Evolutionary conservation across 2,797 vertebrate species (phyloP).

Genomic region (Pipistrellus pipistrellus): DNA sequence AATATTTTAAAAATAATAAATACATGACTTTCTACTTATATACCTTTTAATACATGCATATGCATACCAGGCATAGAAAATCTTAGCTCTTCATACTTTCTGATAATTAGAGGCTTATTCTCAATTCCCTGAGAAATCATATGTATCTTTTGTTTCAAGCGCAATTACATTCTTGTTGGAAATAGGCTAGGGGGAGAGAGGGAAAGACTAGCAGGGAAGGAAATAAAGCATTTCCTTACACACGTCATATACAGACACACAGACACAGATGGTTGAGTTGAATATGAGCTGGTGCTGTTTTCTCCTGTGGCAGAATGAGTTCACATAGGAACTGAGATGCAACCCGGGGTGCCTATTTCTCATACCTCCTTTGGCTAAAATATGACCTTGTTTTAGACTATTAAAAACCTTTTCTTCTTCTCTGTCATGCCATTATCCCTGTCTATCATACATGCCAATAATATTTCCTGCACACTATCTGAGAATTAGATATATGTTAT

Average conservation of each 20-base stretch:
- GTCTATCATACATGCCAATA: not conserved
- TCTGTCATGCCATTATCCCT: not conserved
- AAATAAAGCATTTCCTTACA: not conserved
- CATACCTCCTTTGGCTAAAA: not conserved
- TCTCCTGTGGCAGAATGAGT: not conserved
- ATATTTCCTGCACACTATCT: not conserved
- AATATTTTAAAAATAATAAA: too few species aligned
- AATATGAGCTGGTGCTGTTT: not conserved
- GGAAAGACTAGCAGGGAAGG: not conserved
- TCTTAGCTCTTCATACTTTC: conserved; percentile 6
- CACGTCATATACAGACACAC: not conserved
- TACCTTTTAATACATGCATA: not conserved
- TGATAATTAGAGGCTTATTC: conserved; percentile 7
- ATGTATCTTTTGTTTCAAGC: not conserved
- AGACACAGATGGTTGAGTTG: not conserved
- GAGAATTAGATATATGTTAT: not conserved
- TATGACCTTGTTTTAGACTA: conserved; percentile 9
- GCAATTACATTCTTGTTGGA: not conserved
- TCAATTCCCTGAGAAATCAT: not conserved
- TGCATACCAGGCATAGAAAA: not conserved
- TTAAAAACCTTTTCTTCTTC: not conserved
- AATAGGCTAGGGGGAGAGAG: not conserved
- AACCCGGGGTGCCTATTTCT: not conserved
- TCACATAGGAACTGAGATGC: not conserved
- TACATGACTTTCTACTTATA: not conserved